Evolutionary conservation across 2,888 invertebrate species (phyloP).

Genomic region (Philereme vetulata): DNA sequence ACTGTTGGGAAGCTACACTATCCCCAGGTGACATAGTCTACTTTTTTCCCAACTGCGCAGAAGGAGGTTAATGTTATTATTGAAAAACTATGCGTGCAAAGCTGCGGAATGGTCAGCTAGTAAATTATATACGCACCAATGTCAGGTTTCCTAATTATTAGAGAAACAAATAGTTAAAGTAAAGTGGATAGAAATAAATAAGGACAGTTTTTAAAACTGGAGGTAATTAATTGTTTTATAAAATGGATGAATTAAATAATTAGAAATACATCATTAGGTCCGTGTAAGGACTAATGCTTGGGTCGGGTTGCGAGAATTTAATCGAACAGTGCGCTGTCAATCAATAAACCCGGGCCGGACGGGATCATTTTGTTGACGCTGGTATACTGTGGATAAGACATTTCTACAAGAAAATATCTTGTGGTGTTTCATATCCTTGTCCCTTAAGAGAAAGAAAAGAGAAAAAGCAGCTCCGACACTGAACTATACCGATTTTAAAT

Average conservation of each 20-base stretch:
- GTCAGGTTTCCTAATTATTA: no score
- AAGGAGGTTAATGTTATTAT: no score
- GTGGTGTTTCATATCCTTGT: no score
- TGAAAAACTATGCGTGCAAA: no score
- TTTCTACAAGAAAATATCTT: neutral
- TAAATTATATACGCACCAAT: no score
- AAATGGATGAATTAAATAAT: constrained; percentile 26
- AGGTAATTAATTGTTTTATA: constrained; percentile 24
- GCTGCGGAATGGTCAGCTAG: no score
- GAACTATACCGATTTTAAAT: no score
- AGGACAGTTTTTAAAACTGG: constrained; percentile 23
- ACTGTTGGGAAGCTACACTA: no score
- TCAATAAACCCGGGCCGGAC: constrained; percentile 72
- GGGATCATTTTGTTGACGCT: constrained; percentile 56
- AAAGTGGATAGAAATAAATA: constrained; percentile 5
- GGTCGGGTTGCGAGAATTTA: constrained; percentile 70
- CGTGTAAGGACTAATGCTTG: constrained; percentile 68
- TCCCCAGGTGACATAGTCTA: no score
- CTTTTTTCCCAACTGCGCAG: no score
- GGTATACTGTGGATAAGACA: constrained; percentile 56
- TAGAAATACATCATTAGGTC: constrained; percentile 43
- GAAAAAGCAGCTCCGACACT: no score
- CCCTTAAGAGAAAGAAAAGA: no score
- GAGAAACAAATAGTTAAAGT: constrained; percentile 1
- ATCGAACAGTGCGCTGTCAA: constrained; percentile 79